Base-by-base conservation (phyloP, 2,888 invertebrate species). In the Noctuana brunneofusca region DNA sequence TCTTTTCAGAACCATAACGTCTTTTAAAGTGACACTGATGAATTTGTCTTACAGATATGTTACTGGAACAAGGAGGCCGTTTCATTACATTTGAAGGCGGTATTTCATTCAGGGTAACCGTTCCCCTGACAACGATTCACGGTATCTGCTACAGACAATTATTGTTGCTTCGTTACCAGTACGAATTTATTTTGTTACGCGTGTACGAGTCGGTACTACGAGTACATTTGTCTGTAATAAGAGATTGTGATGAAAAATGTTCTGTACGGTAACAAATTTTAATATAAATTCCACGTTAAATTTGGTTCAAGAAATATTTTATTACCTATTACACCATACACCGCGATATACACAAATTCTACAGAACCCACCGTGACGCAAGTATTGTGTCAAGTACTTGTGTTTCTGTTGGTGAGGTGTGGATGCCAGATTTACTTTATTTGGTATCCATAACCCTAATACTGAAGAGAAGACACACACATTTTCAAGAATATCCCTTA, bases 71-170 rank as follows among this genome's bases (percentile, higher is more conserved):
- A 55, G 56, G 38, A 41, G 48, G 54, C 24, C 35, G 49, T 55
- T 56, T 50, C 56, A 63, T 63, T 55, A 63, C 62, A 63, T 60
- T 60, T 60, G 46, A 60, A 60, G 46, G 54, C 60, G 53, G 46
- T 60, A 60, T 60, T 60, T 60, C 59, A 60, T 60, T 60, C 60
- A 48, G 53, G 20, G 27, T 60, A 54, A 60, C 60, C 54, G 54
- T 54, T 54, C 60, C 46, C 60, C 14, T 27, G 60, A 48, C 53
- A 43, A 53, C 60, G 54, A 54, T 60, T 48, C 54, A 54, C 35
- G 46, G 48, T 54, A 53, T 53, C 27, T 59, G 54, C 35, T 22
- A 20, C 54, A 54, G 46, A 60, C 54, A 60, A 54, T 60, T 54
- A 60, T 53, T 43, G 52, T 35, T 43, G 60, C 48, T 60, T 60